phyloP scores from a whole-genome alignment of 2,797 vertebrate species.

The Ficedula albicollis region DNA sequence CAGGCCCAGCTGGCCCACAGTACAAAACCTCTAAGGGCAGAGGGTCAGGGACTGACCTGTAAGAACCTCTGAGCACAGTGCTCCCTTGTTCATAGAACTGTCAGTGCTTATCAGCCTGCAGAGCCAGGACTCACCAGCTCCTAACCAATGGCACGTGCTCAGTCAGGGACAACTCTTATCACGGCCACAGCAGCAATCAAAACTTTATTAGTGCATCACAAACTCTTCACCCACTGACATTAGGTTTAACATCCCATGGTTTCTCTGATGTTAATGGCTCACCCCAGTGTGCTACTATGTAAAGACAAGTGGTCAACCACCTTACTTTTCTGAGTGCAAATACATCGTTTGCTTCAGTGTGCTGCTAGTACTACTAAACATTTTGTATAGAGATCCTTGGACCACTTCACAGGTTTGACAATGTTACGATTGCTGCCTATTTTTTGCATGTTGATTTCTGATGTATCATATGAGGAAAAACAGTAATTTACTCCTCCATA shows the following conservation, averaged over 20 bases:
- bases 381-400: neutral
- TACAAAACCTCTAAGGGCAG: neutral
- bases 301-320: neutral
- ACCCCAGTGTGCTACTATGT: neutral
- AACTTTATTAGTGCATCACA: neutral
- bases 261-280: neutral
- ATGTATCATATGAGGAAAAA: neutral
- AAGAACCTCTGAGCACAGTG: neutral
- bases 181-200: fast-evolving
- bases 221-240: neutral
- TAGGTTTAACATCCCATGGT: neutral
- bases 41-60: neutral
- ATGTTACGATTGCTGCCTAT: neutral
- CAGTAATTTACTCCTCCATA: neutral
- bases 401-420: neutral
- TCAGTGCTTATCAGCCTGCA: neutral
- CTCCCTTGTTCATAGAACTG: neutral
- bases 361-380: neutral
- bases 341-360: neutral
- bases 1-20: neutral
- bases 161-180: neutral
- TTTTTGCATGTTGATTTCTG: neutral
- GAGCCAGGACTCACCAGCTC: neutral
- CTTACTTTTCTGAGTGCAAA: neutral
- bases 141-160: neutral